Conservation (phyloP, 2,797 vertebrate species). For the Lates japonicus region DNA sequence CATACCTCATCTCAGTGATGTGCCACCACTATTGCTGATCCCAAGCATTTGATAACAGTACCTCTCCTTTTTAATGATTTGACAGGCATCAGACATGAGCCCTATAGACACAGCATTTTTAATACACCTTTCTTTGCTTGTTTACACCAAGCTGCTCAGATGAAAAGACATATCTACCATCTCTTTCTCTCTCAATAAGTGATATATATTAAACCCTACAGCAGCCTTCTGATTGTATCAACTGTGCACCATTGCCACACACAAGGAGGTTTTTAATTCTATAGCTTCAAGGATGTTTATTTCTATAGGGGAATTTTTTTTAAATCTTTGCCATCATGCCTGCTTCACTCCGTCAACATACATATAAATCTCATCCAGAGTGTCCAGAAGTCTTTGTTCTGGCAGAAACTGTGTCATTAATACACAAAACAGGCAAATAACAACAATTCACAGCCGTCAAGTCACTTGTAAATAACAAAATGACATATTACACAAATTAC, state of each 20-base stretch:
- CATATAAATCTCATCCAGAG: constrained; percentile 20
- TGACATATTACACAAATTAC: constrained; percentile 66
- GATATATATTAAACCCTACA: constrained; percentile 82
- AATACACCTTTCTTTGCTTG: constrained; percentile 88
- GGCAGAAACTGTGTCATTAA: constrained; percentile 35
- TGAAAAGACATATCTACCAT: constrained; percentile 82
- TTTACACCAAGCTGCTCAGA: constrained; percentile 86
- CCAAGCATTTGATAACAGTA: constrained; percentile 88
- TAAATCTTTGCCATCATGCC: neutral
- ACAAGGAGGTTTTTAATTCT: constrained; percentile 42
- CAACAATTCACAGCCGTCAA: constrained; percentile 49
- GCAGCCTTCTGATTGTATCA: constrained; percentile 74
- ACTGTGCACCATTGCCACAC: constrained; percentile 45
- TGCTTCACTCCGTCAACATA: constrained; percentile 30
- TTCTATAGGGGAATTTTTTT: constrained; percentile 2
- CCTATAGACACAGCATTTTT: constrained; percentile 82
- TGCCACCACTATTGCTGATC: constrained; percentile 87
- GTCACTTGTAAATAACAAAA: constrained; percentile 65
- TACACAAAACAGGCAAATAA: constrained; percentile 46
- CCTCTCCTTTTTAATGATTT: constrained; percentile 88
- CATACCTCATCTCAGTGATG: constrained; percentile 84
- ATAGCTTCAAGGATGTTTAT: constrained; percentile 1
- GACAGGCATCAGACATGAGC: constrained; percentile 90
- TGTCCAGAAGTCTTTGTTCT: constrained; percentile 43
- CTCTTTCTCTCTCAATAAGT: constrained; percentile 62